These are phyloP conservation scores for Metalampra italica DNA, from an alignment of 2,888 invertebrate species.

Conservation along the genomic window DNA sequence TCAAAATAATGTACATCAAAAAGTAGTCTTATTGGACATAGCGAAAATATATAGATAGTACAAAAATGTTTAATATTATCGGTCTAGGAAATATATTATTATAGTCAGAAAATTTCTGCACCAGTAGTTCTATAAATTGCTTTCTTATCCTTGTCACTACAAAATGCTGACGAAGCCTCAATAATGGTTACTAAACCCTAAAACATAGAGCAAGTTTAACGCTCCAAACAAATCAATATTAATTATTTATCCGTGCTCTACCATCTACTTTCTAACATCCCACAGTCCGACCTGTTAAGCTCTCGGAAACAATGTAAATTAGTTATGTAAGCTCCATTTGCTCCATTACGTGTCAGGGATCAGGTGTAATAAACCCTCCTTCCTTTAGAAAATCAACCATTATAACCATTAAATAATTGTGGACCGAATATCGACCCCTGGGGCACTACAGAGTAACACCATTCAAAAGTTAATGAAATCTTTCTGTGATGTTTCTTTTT, in stretches of 20 bases:
- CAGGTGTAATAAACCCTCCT: slow-evolving; percentile 37
- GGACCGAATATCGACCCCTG: slow-evolving; percentile 30
- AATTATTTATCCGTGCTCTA: slow-evolving; percentile 31
- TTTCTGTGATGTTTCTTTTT: slow-evolving; percentile 14
- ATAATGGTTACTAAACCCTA: neutral
- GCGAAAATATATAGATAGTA: too few species aligned
- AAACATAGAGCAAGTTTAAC: neutral
- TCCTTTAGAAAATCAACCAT: slow-evolving; percentile 23
- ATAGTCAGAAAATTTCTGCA: too few species aligned
- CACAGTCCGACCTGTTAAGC: slow-evolving; percentile 30
- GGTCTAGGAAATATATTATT: too few species aligned
- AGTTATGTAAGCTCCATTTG: slow-evolving; percentile 47
- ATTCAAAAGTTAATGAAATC: slow-evolving; percentile 24
- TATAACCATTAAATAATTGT: slow-evolving; percentile 21
- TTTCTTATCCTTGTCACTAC: neutral
- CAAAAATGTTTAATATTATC: too few species aligned
- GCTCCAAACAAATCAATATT: neutral
- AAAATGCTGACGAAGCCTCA: neutral
- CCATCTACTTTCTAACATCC: slow-evolving; percentile 37
- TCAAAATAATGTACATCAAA: too few species aligned
- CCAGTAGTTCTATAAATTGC: too few species aligned
- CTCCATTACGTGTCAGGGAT: slow-evolving; percentile 37
- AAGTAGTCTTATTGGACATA: too few species aligned
- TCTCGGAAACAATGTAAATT: slow-evolving; percentile 45
- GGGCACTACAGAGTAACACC: slow-evolving; percentile 24